These are phyloP conservation scores for Morone saxatilis DNA, from an alignment of 2,113 vertebrate species.

Conservation along the genomic window DNA sequence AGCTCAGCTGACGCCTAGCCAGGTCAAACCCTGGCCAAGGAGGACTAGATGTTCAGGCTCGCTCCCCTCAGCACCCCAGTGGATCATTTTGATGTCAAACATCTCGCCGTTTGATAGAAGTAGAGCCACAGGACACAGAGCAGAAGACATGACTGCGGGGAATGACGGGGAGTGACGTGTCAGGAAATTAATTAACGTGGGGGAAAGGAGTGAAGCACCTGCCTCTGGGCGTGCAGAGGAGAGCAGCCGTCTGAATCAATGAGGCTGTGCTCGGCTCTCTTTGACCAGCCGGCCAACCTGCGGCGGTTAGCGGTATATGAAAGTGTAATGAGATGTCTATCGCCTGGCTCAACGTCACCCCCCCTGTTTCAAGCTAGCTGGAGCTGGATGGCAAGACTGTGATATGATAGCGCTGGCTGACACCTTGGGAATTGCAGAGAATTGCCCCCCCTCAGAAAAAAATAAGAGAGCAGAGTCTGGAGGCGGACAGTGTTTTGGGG, in stretches of 20 bases:
- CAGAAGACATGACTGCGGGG: constrained; percentile 46
- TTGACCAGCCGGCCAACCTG: constrained; percentile 69
- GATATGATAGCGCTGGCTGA: constrained; percentile 67
- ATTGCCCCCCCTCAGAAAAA: constrained; percentile 46
- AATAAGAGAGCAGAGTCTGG: constrained; percentile 41
- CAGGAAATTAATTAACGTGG: constrained; percentile 81
- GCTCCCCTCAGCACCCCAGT: background rate
- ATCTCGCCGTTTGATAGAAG: constrained; percentile 51
- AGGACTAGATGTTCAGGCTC: background rate
- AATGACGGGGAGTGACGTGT: constrained; percentile 62
- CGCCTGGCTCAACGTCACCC: constrained; percentile 42
- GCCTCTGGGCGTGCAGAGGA: constrained; percentile 60
- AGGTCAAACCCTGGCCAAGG: constrained; percentile 60
- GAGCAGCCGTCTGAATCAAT: constrained; percentile 64
- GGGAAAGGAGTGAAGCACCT: constrained; percentile 53
- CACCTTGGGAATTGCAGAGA: constrained; percentile 70
- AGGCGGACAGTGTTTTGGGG: constrained; percentile 61
- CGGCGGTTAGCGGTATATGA: constrained; percentile 69
- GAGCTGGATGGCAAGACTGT: constrained; percentile 49
- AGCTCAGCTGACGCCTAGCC: constrained; percentile 41
- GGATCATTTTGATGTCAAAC: constrained; percentile 49
- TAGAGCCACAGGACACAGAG: constrained; percentile 41
- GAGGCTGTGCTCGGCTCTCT: constrained; percentile 50
- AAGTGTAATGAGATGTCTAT: constrained; percentile 82
- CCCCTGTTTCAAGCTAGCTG: constrained; percentile 47